These are phyloP conservation scores for Drosophila lutescens DNA, from an alignment of 2,888 invertebrate species.

Conservation along the genomic window DNA sequence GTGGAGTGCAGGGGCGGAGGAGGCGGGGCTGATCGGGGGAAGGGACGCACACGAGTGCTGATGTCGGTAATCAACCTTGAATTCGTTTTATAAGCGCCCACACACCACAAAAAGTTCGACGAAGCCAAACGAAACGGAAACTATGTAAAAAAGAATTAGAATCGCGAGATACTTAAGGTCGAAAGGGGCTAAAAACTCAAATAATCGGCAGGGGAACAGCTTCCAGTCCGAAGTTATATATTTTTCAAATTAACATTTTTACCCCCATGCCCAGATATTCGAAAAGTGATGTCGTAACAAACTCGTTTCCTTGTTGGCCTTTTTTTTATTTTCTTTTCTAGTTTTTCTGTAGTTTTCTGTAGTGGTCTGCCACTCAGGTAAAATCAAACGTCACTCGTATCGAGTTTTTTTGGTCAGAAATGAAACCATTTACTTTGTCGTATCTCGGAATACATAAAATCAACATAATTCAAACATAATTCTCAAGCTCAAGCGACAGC, in stretches of 20 bases:
- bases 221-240: background rate
- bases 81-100: constrained; percentile 58
- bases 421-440: constrained; percentile 31
- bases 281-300: constrained; percentile 38
- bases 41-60: constrained; percentile 21
- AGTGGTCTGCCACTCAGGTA: constrained; percentile 24
- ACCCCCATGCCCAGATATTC: constrained; percentile 13
- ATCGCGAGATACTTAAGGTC: constrained; percentile 8
- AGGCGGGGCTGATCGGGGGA: constrained; percentile 1
- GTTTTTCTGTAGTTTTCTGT: constrained; percentile 6
- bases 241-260: constrained; percentile 29
- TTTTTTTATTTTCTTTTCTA: background rate
- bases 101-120: constrained; percentile 19
- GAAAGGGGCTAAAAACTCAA: background rate
- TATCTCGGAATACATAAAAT: constrained; percentile 54
- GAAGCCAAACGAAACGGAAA: constrained; percentile 21
- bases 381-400: constrained; percentile 36
- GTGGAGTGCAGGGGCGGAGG: background rate
- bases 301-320: constrained; percentile 33
- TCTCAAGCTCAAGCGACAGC: constrained; percentile 39
- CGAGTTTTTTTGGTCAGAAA: constrained; percentile 19
- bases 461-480: constrained; percentile 60
- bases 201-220: background rate
- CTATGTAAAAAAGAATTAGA: constrained; percentile 33
- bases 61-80: constrained; percentile 77